These are phyloP conservation scores for Procambarus virginalis DNA, from an alignment of 1,140 invertebrate genomes.

Conservation along the genomic window DNA sequence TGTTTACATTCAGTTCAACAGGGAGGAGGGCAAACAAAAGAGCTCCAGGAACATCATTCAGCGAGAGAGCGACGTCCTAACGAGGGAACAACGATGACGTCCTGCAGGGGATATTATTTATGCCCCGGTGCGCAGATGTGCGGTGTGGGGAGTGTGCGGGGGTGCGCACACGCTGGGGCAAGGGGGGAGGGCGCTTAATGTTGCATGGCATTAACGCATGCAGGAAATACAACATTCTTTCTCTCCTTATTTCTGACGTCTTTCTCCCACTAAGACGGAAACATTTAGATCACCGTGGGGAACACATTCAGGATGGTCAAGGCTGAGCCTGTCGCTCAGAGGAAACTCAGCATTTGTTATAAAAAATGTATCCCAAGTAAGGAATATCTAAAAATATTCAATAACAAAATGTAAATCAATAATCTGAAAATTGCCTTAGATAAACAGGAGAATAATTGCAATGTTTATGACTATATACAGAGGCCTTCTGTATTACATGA, in stretches of 20 bases:
- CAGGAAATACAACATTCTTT: neutral
- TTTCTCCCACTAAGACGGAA: neutral
- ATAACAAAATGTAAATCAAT: too few species aligned
- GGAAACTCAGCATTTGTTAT: too few species aligned
- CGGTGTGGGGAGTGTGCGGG: neutral
- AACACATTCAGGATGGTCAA: too few species aligned
- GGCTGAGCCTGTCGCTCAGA: too few species aligned
- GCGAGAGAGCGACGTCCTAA: neutral
- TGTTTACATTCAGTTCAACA: neutral
- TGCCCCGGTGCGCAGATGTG: constrained; percentile 14
- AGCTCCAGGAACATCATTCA: neutral
- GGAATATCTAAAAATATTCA: too few species aligned
- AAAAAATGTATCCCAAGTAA: too few species aligned
- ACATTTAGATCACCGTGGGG: too few species aligned
- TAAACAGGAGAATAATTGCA: too few species aligned
- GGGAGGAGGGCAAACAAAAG: neutral
- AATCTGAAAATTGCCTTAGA: too few species aligned
- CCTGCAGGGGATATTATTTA: constrained; percentile 2
- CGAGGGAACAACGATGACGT: constrained; percentile 5
- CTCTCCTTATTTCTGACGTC: neutral
- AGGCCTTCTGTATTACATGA: too few species aligned
- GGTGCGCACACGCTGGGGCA: neutral
- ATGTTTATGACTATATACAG: too few species aligned
- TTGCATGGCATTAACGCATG: constrained; percentile 17
- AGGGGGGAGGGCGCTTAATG: neutral